These are phyloP conservation scores for Frankliniella intonsa DNA, from an alignment of 2,888 invertebrate species.

Conservation along the genomic window DNA sequence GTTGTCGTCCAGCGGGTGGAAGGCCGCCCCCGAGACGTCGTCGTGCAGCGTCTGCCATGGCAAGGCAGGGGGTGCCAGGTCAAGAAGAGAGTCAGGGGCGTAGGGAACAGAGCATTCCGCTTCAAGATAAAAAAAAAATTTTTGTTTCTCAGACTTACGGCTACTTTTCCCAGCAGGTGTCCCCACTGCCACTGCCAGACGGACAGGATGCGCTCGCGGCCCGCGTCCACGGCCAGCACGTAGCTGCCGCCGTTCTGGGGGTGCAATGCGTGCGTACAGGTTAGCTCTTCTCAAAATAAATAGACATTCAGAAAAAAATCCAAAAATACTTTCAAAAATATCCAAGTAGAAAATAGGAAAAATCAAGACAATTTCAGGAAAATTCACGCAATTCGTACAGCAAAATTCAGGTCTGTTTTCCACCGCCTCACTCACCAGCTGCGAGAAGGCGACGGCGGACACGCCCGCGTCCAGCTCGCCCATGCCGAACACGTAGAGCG, in stretches of 20 bases:
- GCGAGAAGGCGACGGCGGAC: constrained; percentile 82
- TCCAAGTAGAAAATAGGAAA: too few species aligned
- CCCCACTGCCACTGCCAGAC: constrained; percentile 97
- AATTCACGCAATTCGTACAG: neutral
- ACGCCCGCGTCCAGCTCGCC: constrained; percentile 85
- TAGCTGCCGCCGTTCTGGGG: constrained; percentile 82
- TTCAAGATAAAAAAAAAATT: too few species aligned
- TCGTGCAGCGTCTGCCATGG: constrained; percentile 74
- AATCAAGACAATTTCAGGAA: neutral
- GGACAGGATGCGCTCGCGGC: constrained; percentile 81
- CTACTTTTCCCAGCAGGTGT: constrained; percentile 86
- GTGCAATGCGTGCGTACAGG: neutral
- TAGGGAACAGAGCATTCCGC: too few species aligned
- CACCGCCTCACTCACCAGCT: constrained; percentile 57
- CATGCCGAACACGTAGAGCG: constrained; percentile 85
- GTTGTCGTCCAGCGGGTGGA: constrained; percentile 88
- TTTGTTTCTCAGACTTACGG: constrained; percentile 70
- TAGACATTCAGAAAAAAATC: constrained; percentile 28
- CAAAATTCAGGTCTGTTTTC: neutral
- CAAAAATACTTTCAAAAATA: constrained; percentile 18
- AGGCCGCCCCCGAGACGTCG: constrained; percentile 80
- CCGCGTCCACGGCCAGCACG: constrained; percentile 82
- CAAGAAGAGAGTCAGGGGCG: too few species aligned
- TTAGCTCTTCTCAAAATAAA: constrained; percentile 22
- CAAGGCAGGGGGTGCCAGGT: neutral